Conservation (phyloP, 1,140 invertebrate species). For the Aphelenchoides fujianensis region DNA sequence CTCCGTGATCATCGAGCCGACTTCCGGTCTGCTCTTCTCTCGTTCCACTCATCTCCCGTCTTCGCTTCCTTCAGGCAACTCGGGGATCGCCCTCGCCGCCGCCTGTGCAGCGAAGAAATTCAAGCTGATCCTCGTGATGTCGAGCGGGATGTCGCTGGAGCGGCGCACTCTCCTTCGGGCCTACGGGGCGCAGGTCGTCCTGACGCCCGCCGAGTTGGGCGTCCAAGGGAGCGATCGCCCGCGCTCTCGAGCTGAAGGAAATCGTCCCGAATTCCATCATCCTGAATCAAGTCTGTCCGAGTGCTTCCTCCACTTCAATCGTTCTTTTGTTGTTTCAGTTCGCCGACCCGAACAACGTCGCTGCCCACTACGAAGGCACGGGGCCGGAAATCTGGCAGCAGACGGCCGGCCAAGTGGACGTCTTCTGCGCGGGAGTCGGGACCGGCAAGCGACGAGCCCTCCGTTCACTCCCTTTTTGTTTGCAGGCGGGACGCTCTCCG, state of each 20-base stretch:
- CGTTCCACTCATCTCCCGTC: too few species aligned
- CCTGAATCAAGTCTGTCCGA: constrained; percentile 19
- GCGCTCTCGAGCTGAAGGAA: constrained; percentile 7
- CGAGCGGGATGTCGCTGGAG: constrained; percentile 29
- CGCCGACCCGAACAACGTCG: constrained; percentile 42
- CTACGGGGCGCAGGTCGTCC: constrained; percentile 19
- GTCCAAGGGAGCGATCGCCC: constrained; percentile 18
- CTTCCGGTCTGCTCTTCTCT: too few species aligned
- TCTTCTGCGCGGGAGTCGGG: constrained; percentile 16
- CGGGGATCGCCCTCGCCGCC: constrained; percentile 12
- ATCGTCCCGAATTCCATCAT: constrained; percentile 27
- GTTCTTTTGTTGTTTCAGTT: constrained; percentile 26
- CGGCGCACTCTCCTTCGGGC: constrained; percentile 15
- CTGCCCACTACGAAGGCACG: constrained; percentile 45
- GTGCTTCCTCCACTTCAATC: constrained; percentile 37
- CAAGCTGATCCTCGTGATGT: constrained; percentile 29
- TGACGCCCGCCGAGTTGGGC: background rate
- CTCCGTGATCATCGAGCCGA: constrained; percentile 18
- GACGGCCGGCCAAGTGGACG: constrained; percentile 26
- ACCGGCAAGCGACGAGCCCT: background rate
- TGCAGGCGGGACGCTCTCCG: constrained; percentile 20
- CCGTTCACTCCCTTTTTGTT: background rate
- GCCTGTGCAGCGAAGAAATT: background rate
- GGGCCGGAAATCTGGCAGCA: constrained; percentile 29
- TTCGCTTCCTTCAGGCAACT: too few species aligned